Conservation (phyloP, 2,888 invertebrate species). For the Eledona agricola region DNA sequence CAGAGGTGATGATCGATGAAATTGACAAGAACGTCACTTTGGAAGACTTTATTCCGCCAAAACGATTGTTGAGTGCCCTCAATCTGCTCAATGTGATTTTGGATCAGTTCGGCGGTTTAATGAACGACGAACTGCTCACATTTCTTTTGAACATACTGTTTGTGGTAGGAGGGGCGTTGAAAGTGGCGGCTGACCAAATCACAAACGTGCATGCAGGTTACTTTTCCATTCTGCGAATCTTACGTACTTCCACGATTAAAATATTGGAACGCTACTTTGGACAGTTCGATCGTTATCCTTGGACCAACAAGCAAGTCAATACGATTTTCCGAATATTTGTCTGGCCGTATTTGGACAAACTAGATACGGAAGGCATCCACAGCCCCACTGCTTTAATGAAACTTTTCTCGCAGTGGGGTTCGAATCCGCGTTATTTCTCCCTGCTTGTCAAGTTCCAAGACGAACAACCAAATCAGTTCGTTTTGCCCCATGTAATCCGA, state of each 20-base stretch:
- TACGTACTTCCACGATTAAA: slow-evolving; percentile 70
- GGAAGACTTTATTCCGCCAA: slow-evolving; percentile 69
- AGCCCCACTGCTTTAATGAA: slow-evolving; percentile 84
- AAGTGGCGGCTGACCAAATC: slow-evolving; percentile 68
- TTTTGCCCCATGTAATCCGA: slow-evolving; percentile 74
- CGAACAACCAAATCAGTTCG: slow-evolving; percentile 63
- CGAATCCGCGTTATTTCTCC: slow-evolving; percentile 79
- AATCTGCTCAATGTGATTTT: slow-evolving; percentile 79
- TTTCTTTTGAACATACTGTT: slow-evolving; percentile 78
- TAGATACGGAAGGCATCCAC: slow-evolving; percentile 83
- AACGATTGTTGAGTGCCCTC: slow-evolving; percentile 78
- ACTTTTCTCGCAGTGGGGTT: slow-evolving; percentile 82
- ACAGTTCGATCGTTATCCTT: slow-evolving; percentile 80
- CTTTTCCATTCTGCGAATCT: slow-evolving; percentile 70
- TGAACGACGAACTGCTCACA: slow-evolving; percentile 72
- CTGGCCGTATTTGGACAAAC: slow-evolving; percentile 80
- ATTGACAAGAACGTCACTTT: slow-evolving; percentile 67
- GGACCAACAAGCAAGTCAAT: slow-evolving; percentile 75
- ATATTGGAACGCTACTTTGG: slow-evolving; percentile 78
- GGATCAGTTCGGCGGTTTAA: slow-evolving; percentile 83
- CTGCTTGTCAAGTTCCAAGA: slow-evolving; percentile 71
- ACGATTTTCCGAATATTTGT: slow-evolving; percentile 80
- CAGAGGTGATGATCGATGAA: slow-evolving; percentile 63
- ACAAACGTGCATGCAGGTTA: slow-evolving; percentile 72
- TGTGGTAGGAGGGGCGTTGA: slow-evolving; percentile 73